Evolutionary conservation across 2,113 vertebrate species (phyloP).

Genomic region (Desmodus rotundus): DNA sequence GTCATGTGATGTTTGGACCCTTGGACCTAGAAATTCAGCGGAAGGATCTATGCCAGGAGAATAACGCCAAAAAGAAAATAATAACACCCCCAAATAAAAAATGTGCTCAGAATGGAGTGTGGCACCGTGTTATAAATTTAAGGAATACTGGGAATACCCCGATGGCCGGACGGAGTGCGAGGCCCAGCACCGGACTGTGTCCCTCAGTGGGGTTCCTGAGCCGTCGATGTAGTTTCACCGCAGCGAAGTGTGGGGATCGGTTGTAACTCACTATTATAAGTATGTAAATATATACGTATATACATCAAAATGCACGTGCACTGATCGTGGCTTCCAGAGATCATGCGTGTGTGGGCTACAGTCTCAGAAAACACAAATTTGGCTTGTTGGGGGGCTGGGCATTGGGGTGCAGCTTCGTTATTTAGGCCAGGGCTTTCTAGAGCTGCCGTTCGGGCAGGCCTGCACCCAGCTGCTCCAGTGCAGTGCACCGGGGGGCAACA

Average conservation of each 20-base stretch:
- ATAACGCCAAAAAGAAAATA: no score
- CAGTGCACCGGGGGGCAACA: fast-evolving
- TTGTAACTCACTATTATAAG: no score
- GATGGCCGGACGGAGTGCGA: fast-evolving
- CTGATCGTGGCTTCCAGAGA: not conserved
- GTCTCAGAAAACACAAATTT: not conserved
- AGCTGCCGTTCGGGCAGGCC: not conserved
- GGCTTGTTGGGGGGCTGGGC: not conserved
- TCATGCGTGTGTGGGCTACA: fast-evolving
- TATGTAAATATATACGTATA: fast-evolving
- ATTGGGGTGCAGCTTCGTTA: not conserved
- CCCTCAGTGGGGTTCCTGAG: fast-evolving
- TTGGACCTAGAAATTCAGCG: not conserved
- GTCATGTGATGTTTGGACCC: no score
- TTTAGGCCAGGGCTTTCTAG: not conserved
- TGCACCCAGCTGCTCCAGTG: not conserved
- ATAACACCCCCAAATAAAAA: not conserved
- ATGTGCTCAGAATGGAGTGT: fast-evolving
- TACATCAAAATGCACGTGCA: fast-evolving
- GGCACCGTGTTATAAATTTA: not conserved
- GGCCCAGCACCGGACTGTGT: not conserved
- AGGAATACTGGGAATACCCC: not conserved
- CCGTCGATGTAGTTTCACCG: no score
- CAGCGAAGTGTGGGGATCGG: fast-evolving
- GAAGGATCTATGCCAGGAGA: not conserved